Percentiles rank a stretch among this genome's conserved stretches.
These are phyloP conservation scores for Drosophila carrolli DNA, from an alignment of 1,140 invertebrate genomes.

Conservation along the genomic window DNA sequence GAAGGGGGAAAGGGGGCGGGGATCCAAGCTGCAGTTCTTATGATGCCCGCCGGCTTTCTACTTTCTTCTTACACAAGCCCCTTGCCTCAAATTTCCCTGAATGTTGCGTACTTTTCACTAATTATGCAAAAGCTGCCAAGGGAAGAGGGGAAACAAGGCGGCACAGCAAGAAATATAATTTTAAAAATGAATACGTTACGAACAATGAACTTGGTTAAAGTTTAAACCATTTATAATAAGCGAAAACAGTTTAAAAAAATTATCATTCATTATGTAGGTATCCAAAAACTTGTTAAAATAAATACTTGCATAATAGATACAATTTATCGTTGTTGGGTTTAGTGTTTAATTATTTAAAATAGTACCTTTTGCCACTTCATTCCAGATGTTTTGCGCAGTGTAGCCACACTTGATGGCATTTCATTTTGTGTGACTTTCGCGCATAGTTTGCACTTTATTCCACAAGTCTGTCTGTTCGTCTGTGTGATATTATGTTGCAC, in stretches of 20 bases:
- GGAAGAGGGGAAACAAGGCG: not conserved
- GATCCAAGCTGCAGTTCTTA: constrained; percentile 4
- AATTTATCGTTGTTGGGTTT: too few relatives aligned
- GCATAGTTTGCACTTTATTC: constrained; percentile 48
- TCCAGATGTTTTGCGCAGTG: not conserved
- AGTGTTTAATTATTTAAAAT: too few relatives aligned
- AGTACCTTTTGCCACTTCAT: too few relatives aligned
- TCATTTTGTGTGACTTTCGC: constrained; percentile 43
- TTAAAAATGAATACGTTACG: not conserved
- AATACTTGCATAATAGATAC: too few relatives aligned
- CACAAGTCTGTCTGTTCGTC: constrained; percentile 8
- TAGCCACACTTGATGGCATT: constrained; percentile 31
- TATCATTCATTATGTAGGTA: not conserved
- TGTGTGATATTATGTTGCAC: constrained; percentile 4
- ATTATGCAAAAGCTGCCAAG: constrained; percentile 28
- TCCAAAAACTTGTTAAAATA: too few relatives aligned
- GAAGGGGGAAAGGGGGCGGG: not conserved
- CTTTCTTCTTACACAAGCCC: not conserved
- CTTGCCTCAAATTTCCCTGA: not conserved
- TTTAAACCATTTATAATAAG: not conserved
- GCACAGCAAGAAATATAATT: not conserved
- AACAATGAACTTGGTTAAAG: constrained; percentile 1
- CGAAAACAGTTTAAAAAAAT: not conserved
- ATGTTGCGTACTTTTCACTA: constrained; percentile 27
- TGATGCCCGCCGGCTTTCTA: not conserved